A percentile compares a stretch with the other conserved stretches of the same genome.
phyloP scores from a whole-genome alignment of 2,888 invertebrate genomes.

The Melipona beecheii region DNA sequence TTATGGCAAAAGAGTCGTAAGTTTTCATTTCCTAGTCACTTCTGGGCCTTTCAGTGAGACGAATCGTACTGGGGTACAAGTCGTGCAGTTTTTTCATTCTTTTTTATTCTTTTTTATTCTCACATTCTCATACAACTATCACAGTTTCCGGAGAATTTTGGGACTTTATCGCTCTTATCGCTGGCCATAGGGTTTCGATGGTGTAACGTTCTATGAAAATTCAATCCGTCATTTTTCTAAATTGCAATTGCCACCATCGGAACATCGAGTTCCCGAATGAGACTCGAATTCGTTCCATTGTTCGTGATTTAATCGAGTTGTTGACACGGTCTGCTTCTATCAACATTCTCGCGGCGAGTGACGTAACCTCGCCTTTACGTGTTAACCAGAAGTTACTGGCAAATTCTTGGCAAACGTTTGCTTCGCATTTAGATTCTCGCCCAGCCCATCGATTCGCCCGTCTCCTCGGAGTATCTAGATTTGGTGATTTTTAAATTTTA shows the following conservation, averaged over 20 bases:
- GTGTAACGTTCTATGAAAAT: neutral
- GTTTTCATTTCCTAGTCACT: too few species aligned
- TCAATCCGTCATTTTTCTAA: constrained; percentile 10
- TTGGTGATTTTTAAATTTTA: neutral
- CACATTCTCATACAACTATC: too few species aligned
- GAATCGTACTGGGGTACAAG: too few species aligned
- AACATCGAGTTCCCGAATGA: neutral
- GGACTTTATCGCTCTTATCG: too few species aligned
- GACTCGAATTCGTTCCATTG: neutral
- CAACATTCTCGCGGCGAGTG: neutral
- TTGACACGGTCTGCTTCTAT: constrained; percentile 2
- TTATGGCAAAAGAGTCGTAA: too few species aligned
- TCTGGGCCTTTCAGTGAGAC: too few species aligned
- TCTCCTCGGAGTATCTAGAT: neutral
- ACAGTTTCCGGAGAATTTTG: too few species aligned
- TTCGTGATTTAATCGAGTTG: neutral
- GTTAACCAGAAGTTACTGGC: constrained; percentile 2
- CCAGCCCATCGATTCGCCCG: neutral
- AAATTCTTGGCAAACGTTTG: neutral
- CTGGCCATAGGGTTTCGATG: neutral
- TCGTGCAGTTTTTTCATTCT: too few species aligned
- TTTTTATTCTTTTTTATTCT: too few species aligned
- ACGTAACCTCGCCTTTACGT: neutral
- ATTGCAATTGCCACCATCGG: neutral
- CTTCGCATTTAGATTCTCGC: neutral